These are phyloP conservation scores for Cephalotes varians DNA, from an alignment of 2,888 invertebrate species.

Conservation along the genomic window DNA sequence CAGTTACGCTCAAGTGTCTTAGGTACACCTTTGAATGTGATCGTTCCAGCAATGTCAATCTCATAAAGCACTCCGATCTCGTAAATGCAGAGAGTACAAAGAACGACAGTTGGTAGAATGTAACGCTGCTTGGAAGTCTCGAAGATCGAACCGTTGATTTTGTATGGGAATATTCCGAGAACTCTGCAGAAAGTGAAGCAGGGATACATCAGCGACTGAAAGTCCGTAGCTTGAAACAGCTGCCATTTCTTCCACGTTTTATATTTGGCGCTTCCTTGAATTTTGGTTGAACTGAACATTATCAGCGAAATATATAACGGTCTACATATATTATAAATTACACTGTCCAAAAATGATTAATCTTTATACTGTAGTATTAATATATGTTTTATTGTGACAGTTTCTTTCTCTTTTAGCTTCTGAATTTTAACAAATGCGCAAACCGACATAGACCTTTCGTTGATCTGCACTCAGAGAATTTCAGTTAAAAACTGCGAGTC, in stretches of 20 bases:
- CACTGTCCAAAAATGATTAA: not conserved
- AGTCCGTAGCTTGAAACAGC: not conserved
- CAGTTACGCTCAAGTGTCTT: conserved; percentile 3
- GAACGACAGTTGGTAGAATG: not conserved
- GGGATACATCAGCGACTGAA: conserved; percentile 12
- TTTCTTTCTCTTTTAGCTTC: not conserved
- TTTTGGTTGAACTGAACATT: not conserved
- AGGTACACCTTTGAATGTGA: not conserved
- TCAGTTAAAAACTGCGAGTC: not conserved
- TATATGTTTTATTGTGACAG: not conserved
- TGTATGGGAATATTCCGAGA: not conserved
- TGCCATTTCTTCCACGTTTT: conserved; percentile 4
- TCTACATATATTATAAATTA: not conserved
- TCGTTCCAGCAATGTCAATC: not conserved
- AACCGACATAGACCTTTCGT: not conserved
- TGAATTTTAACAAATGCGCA: not conserved
- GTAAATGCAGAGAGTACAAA: not conserved
- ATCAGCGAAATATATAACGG: not conserved
- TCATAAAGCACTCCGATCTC: not conserved
- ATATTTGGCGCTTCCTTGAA: not conserved
- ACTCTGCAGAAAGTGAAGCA: not conserved
- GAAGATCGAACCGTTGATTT: not conserved
- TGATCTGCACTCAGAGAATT: not conserved
- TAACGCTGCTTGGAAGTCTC: not conserved
- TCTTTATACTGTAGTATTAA: not conserved